Conservation (phyloP, 2,113 vertebrate genomes). For the Calidris pygmaea region DNA sequence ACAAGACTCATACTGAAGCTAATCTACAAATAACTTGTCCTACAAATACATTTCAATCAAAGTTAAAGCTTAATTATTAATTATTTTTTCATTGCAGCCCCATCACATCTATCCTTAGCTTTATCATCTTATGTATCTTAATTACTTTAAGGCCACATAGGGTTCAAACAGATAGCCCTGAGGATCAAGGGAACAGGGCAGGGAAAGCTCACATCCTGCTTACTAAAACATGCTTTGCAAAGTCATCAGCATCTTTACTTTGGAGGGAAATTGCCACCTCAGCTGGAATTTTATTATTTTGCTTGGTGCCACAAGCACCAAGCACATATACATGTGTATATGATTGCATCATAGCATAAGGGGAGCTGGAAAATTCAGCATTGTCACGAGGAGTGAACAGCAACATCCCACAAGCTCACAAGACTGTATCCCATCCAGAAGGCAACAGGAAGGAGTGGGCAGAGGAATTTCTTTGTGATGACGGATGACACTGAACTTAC, state of each 20-base stretch:
- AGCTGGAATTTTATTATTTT: neutral
- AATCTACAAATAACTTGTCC: neutral
- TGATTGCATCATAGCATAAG: neutral
- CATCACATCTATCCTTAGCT: neutral
- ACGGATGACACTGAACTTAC: neutral
- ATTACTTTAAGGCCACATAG: neutral
- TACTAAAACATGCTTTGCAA: neutral
- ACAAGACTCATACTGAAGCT: neutral
- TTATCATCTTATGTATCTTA: neutral
- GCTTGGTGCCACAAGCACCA: neutral
- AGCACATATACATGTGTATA: no score
- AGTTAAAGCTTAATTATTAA: neutral
- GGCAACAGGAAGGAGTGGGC: constrained; percentile 18
- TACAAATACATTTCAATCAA: neutral
- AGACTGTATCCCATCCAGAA: neutral
- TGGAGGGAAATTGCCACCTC: neutral
- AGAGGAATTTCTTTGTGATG: neutral
- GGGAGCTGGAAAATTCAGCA: neutral
- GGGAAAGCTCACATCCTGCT: neutral
- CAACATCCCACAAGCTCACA: neutral
- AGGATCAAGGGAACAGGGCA: neutral
- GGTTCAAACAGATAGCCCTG: neutral
- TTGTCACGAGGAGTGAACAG: neutral
- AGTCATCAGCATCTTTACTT: neutral
- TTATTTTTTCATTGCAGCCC: neutral